phyloP scores from a whole-genome alignment of 2,888 invertebrate species.

The Drosophila yooni region DNA sequence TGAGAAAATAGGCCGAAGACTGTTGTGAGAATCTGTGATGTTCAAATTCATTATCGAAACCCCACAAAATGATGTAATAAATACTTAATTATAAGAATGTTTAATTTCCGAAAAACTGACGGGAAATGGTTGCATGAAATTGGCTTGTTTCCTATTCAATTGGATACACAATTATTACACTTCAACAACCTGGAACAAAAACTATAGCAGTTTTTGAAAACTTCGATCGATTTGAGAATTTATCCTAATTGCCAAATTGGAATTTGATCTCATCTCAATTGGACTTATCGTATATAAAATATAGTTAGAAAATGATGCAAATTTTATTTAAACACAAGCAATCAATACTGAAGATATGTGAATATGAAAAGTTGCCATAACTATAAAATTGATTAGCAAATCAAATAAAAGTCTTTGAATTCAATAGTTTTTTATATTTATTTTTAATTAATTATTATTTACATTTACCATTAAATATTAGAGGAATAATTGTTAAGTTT shows the following conservation, averaged over 20 bases:
- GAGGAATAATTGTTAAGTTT: background rate
- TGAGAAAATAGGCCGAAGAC: background rate
- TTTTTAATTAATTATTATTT: background rate
- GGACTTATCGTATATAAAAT: background rate
- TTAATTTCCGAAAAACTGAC: background rate
- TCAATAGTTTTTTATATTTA: background rate
- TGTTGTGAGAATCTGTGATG: background rate
- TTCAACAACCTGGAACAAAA: background rate
- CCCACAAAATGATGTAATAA: background rate
- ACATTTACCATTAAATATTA: too few species aligned
- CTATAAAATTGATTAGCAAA: background rate
- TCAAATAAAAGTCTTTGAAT: background rate
- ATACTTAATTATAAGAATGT: background rate
- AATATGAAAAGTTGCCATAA: background rate
- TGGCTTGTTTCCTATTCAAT: background rate
- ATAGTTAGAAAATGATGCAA: too few species aligned
- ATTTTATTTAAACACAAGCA: background rate
- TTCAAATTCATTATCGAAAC: background rate
- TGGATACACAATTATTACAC: background rate
- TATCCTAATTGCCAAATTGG: background rate
- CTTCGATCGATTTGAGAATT: background rate
- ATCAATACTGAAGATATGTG: background rate
- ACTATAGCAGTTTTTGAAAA: background rate
- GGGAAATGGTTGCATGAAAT: background rate
- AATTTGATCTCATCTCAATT: background rate